Conservation (phyloP, 1,140 invertebrate species). For the Eumaeus atala region DNA sequence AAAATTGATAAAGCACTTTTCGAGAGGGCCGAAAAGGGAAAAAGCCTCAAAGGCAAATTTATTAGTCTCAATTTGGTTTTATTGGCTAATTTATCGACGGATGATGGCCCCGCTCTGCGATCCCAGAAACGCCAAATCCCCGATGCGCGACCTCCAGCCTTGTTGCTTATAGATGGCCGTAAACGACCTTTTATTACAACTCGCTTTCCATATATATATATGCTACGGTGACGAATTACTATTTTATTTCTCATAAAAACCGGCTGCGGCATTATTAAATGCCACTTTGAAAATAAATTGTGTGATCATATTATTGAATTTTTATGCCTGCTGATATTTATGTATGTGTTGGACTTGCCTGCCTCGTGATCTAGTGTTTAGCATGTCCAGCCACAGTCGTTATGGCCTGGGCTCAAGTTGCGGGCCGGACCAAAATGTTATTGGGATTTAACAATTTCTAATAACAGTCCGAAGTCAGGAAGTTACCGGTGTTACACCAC, state of each 20-base stretch:
- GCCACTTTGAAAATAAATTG: background rate
- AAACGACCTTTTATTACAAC: constrained; percentile 46
- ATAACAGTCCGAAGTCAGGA: too few relatives aligned
- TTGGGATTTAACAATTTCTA: too few relatives aligned
- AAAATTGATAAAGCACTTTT: constrained; percentile 31
- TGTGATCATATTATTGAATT: background rate
- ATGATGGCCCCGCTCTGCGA: constrained; percentile 35
- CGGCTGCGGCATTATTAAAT: constrained; percentile 11
- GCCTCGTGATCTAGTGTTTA: too few relatives aligned
- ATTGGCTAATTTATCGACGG: constrained; percentile 65
- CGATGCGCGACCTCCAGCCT: constrained; percentile 30
- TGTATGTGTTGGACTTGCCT: too few relatives aligned
- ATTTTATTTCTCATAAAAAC: constrained; percentile 43
- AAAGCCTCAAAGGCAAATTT: constrained; percentile 60
- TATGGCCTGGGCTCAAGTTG: too few relatives aligned
- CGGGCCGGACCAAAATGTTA: too few relatives aligned
- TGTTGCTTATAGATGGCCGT: constrained; percentile 33
- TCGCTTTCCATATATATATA: constrained; percentile 60
- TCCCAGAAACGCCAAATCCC: constrained; percentile 48
- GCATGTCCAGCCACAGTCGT: too few relatives aligned
- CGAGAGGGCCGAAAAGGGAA: constrained; percentile 34
- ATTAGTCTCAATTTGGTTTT: constrained; percentile 67
- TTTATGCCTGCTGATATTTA: background rate
- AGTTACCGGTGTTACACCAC: too few relatives aligned
- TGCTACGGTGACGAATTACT: constrained; percentile 24